Percentiles rank a stretch among this genome's conserved stretches.
These are phyloP conservation scores for Paralinhomoeus sp. DNA, from an alignment of 2,888 invertebrate species.

Conservation along the genomic window DNA sequence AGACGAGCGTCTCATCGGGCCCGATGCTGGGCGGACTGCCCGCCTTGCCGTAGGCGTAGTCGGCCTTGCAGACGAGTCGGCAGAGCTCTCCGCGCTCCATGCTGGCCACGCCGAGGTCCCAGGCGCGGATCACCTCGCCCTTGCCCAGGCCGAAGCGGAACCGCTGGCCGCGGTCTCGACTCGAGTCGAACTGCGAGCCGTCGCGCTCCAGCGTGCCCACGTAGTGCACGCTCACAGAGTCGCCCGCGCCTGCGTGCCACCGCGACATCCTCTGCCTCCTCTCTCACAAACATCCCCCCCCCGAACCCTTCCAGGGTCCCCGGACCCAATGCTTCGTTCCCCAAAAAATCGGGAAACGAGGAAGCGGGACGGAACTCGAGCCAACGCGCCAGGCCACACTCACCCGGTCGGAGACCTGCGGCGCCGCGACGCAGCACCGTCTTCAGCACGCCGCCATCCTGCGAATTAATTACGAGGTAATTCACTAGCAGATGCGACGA, in stretches of 20 bases:
- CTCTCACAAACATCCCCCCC: too few species aligned
- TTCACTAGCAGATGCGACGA: too few species aligned
- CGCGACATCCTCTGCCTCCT: too few species aligned
- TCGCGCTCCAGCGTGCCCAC: conserved; percentile 52
- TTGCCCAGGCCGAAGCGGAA: conserved; percentile 68
- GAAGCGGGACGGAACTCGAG: too few species aligned
- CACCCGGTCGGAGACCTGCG: too few species aligned
- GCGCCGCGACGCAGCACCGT: too few species aligned
- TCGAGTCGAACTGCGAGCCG: conserved; percentile 77
- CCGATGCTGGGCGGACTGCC: conserved; percentile 73
- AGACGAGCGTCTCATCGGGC: conserved; percentile 58
- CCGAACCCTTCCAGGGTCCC: too few species aligned
- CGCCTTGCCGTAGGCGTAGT: conserved; percentile 64
- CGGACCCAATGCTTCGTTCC: too few species aligned
- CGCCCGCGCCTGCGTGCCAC: conserved; percentile 36
- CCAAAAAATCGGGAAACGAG: too few species aligned
- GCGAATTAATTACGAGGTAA: too few species aligned
- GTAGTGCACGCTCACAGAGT: conserved; percentile 56
- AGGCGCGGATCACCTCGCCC: conserved; percentile 37
- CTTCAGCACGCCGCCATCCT: too few species aligned
- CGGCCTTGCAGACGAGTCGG: conserved; percentile 54
- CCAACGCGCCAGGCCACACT: too few species aligned
- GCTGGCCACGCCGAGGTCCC: conserved; percentile 74
- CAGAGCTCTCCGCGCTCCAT: conserved; percentile 63
- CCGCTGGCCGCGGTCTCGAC: conserved; percentile 52